Base-by-base conservation (phyloP, 2,888 invertebrate species). In the Oligia latruncula region DNA sequence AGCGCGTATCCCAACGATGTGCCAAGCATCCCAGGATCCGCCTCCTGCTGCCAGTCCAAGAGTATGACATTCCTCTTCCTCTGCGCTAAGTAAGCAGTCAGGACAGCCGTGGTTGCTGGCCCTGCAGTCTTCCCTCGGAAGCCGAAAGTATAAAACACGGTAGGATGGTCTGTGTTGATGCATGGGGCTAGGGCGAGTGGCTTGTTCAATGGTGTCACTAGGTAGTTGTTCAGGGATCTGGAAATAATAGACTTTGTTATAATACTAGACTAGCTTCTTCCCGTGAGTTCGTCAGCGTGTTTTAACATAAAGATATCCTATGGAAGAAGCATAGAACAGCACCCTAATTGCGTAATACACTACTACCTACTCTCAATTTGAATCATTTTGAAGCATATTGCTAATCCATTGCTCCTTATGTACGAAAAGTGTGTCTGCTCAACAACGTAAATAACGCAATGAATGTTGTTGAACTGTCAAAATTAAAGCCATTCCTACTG, bases 31-130 rank as follows among this genome's bases (percentile, higher is more conserved):
- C 95, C 95, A 70, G 94, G 94, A 49, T 87, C 92, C 0, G 97
- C 96, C 84, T 97, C 96, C 55, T 95, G 92, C 78, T 96, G 94
- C 97, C 97, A 97, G 78, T 97, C 96, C 20, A 97, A 78, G 0
- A 97, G 93, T 2, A 97, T 77, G 0, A 97, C 93, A 82, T 97
- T 97, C 67, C 93, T 93, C 89, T 95, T 96, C 89, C 84, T 94
- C 73, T 91, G 95, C 4, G 88, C 87, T 70, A 97, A 88, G 81
- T 96, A 96, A 2, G 96, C 94, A 2, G 86, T 77, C 11, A 96
- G 87, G 0, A 97, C 92, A 0, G 96, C 95, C 0, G 91, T 95
- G 35, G 97, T 96, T 0, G 96, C 97, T 0, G 95, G 95, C 0
- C 96, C 96, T 6, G 88, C 74, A 0, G 87, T 83, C 46, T 89